Conservation (phyloP, 2,113 vertebrate species). For the Holacanthus passer region DNA sequence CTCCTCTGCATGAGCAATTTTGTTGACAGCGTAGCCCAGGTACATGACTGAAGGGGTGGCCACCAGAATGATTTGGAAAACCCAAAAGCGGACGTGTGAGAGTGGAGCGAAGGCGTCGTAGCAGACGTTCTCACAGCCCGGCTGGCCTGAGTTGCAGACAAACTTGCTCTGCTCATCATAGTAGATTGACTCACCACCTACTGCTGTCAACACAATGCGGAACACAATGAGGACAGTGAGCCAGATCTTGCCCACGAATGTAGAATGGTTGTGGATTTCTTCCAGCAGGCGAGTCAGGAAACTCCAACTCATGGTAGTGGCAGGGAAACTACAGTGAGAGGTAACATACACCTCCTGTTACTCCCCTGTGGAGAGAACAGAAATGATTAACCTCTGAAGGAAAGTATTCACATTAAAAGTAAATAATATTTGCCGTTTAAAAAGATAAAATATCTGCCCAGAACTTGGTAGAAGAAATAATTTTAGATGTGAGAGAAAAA, state of each 20-base stretch:
- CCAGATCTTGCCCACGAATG: conserved; percentile 98
- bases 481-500: neutral
- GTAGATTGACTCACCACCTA: conserved; percentile 96
- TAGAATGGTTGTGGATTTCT: conserved; percentile 98
- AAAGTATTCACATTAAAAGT: conserved; percentile 6
- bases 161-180: conserved; percentile 98
- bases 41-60: conserved; percentile 94
- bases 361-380: conserved; percentile 58
- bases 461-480: no score
- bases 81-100: conserved; percentile 95
- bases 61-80: conserved; percentile 95
- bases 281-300: conserved; percentile 96
- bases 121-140: conserved; percentile 95
- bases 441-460: conserved; percentile 27
- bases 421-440: conserved; percentile 40
- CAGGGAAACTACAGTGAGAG: conserved; percentile 28
- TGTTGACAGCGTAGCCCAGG: conserved; percentile 93
- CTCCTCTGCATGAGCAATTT: conserved; percentile 90
- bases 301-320: conserved; percentile 93
- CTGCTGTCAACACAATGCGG: conserved; percentile 94
- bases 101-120: conserved; percentile 94
- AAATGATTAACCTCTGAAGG: conserved; percentile 3
- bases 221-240: conserved; percentile 93
- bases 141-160: conserved; percentile 94
- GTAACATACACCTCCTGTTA: conserved; percentile 49